Evolutionary conservation across 2,797 vertebrate species (phyloP).

Genomic region (Scleropages formosus): DNA sequence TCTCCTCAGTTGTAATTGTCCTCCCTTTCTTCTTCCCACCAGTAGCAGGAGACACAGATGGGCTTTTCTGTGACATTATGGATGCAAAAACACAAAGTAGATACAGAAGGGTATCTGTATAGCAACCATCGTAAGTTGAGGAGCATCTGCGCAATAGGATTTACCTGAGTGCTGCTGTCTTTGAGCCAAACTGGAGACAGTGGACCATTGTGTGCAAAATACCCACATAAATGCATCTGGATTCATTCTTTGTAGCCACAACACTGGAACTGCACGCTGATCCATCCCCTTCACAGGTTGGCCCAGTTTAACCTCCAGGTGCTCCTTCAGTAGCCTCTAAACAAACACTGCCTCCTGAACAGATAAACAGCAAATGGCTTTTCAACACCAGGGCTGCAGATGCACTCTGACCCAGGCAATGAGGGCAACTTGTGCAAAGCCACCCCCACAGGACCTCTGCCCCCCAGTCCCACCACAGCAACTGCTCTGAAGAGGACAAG

Average conservation of each 20-base stretch:
- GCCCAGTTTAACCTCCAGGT: conserved; percentile 4
- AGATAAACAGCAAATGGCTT: not conserved
- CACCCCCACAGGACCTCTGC: not conserved
- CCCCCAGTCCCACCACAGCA: not conserved
- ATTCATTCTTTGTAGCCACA: conserved; percentile 5
- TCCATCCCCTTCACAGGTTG: not conserved
- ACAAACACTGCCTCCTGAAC: not conserved
- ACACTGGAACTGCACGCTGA: not conserved
- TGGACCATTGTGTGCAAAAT: not conserved
- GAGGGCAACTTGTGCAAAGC: not conserved
- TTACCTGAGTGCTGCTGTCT: not conserved
- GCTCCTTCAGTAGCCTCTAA: not conserved
- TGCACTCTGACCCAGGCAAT: not conserved
- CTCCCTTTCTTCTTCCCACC: no score
- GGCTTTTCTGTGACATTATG: no score
- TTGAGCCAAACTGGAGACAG: not conserved
- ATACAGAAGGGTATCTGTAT: no score
- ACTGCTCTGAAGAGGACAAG: conserved; percentile 11
- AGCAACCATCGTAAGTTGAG: no score
- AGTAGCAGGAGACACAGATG: no score
- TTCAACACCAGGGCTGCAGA: conserved; percentile 21
- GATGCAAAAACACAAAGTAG: no score
- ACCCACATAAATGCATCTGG: not conserved
- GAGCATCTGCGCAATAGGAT: no score
- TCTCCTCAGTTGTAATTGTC: no score